phyloP scores from a whole-genome alignment of 2,113 vertebrate species.

The Eclectus roratus region DNA sequence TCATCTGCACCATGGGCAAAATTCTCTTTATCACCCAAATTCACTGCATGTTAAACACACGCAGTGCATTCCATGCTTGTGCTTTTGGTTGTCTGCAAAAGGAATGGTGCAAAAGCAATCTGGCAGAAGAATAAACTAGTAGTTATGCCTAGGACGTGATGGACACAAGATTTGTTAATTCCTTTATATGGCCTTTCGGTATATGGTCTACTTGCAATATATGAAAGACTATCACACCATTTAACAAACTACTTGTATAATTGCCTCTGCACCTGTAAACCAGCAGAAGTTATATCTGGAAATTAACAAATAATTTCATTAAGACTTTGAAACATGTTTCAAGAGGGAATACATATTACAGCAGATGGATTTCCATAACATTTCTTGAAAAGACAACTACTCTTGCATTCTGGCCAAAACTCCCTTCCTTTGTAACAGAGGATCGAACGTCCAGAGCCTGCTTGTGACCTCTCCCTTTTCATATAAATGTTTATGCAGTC shows the following conservation, averaged over 20 bases:
- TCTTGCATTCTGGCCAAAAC: not conserved
- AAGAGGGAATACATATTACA: not conserved
- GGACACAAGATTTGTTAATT: not conserved
- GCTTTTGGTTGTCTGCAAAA: not conserved
- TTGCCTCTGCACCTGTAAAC: not conserved
- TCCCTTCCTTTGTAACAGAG: not conserved
- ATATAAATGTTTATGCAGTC: not conserved
- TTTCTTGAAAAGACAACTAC: not conserved
- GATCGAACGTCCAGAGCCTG: not conserved
- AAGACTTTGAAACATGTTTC: not conserved
- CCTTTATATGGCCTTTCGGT: not conserved
- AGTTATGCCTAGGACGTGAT: too few relatives aligned
- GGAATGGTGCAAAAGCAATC: not conserved
- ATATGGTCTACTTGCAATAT: not conserved
- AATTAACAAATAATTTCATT: not conserved
- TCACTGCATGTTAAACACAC: not conserved
- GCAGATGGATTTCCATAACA: not conserved
- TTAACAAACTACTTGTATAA: not conserved
- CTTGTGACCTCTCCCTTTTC: not conserved
- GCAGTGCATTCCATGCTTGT: not conserved
- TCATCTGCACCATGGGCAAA: not conserved
- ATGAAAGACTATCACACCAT: not conserved
- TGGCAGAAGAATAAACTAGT: not conserved
- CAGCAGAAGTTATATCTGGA: not conserved
- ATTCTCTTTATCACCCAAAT: not conserved